A percentile compares a stretch with the other conserved stretches of the same genome.
Evolutionary conservation across 2,888 invertebrate genomes (phyloP).

Genomic region (Campoplex nolae): DNA sequence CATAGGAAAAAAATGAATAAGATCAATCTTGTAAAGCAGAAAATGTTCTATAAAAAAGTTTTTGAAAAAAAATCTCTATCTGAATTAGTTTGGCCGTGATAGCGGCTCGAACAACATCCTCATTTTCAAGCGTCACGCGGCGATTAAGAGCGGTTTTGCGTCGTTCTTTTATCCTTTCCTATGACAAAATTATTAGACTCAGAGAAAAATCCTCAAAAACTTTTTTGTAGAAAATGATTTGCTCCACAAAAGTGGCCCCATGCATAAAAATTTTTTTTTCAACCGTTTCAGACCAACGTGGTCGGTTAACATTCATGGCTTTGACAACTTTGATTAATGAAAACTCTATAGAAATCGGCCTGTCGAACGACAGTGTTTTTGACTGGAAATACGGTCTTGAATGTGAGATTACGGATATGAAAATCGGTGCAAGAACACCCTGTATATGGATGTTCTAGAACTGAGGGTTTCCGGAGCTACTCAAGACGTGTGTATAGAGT

Average conservation of each 20-base stretch:
- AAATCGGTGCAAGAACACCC: not conserved
- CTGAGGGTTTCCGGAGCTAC: slow-evolving; percentile 6
- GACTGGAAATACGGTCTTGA: not conserved
- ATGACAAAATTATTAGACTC: not conserved
- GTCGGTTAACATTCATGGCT: not conserved
- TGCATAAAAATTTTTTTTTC: not conserved
- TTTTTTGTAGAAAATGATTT: not conserved
- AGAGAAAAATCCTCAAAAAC: not conserved
- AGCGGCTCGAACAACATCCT: not conserved
- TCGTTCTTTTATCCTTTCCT: not conserved
- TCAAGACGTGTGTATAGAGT: slow-evolving; percentile 40
- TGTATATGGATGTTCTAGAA: not conserved
- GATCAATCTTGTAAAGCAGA: not conserved
- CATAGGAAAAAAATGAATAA: not conserved
- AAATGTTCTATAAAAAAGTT: not conserved
- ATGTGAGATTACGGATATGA: not conserved
- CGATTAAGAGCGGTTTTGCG: not conserved
- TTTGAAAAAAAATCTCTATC: not conserved
- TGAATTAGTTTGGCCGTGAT: not conserved
- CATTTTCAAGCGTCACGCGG: not conserved
- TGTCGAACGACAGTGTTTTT: not conserved
- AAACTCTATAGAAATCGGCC: not conserved
- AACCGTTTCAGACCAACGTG: not conserved
- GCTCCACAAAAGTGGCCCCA: not conserved
- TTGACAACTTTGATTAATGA: not conserved